These are phyloP conservation scores for Habroteleia sp. DNA, from an alignment of 2,888 invertebrate species.

Conservation along the genomic window DNA sequence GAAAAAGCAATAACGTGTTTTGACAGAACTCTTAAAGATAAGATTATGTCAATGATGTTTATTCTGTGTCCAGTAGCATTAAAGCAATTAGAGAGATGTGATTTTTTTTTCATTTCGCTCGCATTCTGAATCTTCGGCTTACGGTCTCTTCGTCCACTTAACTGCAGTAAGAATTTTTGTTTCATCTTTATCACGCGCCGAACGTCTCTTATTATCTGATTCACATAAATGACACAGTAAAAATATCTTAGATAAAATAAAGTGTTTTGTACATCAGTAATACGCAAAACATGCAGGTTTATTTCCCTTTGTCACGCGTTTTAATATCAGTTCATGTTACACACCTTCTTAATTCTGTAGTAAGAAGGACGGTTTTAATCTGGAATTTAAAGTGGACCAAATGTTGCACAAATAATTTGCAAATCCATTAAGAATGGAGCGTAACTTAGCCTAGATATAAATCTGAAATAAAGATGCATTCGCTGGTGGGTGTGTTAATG, in stretches of 20 bases:
- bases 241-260: slow-evolving; percentile 53
- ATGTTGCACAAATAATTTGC: slow-evolving; percentile 58
- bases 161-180: slow-evolving; percentile 40
- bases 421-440: slow-evolving; percentile 66
- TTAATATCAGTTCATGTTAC: slow-evolving; percentile 17
- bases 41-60: slow-evolving; percentile 51
- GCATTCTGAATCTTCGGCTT: slow-evolving; percentile 29
- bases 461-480: slow-evolving; percentile 68
- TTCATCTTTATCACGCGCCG: slow-evolving; percentile 43
- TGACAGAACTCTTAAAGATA: slow-evolving; percentile 56
- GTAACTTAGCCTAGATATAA: slow-evolving; percentile 60
- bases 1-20: slow-evolving; percentile 57
- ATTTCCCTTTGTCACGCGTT: slow-evolving; percentile 42
- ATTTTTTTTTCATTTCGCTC: slow-evolving; percentile 30
- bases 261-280: slow-evolving; percentile 43
- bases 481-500: slow-evolving; percentile 71
- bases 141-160: slow-evolving; percentile 55
- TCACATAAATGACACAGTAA: slow-evolving; percentile 49
- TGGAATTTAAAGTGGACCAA: slow-evolving; percentile 42
- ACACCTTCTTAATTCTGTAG: neutral
- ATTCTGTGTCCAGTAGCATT: slow-evolving; percentile 58
- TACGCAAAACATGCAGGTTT: slow-evolving; percentile 22
- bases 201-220: slow-evolving; percentile 40
- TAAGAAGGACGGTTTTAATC: slow-evolving; percentile 27
- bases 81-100: slow-evolving; percentile 56